These are phyloP conservation scores for Athalia circularis DNA, from an alignment of 2,888 invertebrate species.

Conservation along the genomic window DNA sequence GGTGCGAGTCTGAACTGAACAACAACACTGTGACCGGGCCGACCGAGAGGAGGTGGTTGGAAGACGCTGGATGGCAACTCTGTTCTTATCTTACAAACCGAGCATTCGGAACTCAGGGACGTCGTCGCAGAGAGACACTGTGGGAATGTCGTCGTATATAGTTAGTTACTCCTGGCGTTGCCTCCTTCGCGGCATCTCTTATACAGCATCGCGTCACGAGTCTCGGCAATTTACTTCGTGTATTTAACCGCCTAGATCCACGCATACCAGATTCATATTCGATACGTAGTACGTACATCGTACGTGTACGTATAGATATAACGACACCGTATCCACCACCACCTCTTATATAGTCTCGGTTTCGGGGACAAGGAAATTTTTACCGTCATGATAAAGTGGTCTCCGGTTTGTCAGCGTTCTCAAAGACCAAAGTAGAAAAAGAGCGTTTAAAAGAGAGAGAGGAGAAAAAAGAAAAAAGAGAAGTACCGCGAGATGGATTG, in stretches of 20 bases:
- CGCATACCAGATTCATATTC: not conserved
- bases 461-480: too few relatives aligned
- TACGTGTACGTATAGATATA: not conserved
- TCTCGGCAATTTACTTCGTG: not conserved
- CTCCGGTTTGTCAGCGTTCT: too few relatives aligned
- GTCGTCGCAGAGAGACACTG: slow-evolving; percentile 32
- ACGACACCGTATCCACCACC: not conserved
- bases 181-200: not conserved
- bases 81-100: slow-evolving; percentile 37
- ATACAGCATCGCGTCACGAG: not conserved
- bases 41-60: not conserved
- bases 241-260: slow-evolving; percentile 21
- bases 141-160: slow-evolving; percentile 34
- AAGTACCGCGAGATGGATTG: too few relatives aligned
- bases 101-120: slow-evolving; percentile 38
- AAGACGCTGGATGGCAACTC: slow-evolving; percentile 25
- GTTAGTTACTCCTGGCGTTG: not conserved
- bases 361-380: too few relatives aligned
- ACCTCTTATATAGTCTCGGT: too few relatives aligned
- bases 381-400: too few relatives aligned
- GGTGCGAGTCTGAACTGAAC: slow-evolving; percentile 29
- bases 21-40: slow-evolving; percentile 24
- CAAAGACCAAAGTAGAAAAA: too few relatives aligned
- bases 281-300: not conserved
- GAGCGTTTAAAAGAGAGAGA: too few relatives aligned